phyloP scores from a whole-genome alignment of 2,113 vertebrate species.

The Piprites chloris region DNA sequence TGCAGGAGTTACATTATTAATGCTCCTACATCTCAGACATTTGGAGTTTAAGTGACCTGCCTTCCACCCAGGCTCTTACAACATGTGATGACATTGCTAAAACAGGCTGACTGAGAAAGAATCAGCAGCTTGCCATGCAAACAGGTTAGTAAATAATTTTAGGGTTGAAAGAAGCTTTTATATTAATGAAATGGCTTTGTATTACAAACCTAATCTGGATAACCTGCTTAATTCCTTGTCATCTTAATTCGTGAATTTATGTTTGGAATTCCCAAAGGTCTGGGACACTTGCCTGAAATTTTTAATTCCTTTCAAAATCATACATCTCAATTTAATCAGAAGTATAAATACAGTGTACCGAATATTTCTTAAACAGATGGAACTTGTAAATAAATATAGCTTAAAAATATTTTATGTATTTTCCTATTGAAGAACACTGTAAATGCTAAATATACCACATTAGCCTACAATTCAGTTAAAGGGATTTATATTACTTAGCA shows the following conservation, averaged over 20 bases:
- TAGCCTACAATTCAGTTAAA: not conserved
- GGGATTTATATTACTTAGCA: not conserved
- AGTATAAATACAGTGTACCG: not conserved
- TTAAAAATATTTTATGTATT: not conserved
- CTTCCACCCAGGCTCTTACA: not conserved
- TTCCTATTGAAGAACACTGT: not conserved
- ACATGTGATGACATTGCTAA: not conserved
- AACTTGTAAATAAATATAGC: not conserved
- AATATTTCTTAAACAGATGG: not conserved
- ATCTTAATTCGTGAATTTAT: constrained; percentile 8
- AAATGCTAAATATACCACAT: not conserved
- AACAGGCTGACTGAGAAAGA: not conserved
- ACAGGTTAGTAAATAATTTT: not conserved
- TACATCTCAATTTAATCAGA: not conserved
- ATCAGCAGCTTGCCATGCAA: not conserved
- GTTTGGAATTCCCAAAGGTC: not conserved
- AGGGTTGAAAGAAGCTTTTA: constrained; percentile 11
- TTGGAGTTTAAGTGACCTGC: not conserved
- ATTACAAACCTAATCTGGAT: constrained; percentile 23
- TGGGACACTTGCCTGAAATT: not conserved
- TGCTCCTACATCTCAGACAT: not conserved
- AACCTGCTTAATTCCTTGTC: constrained; percentile 21
- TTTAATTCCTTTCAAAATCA: not conserved
- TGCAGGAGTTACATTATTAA: not conserved
- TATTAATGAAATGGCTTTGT: constrained; percentile 23